These are phyloP conservation scores for Bombus superbus DNA, from an alignment of 1,140 invertebrate genomes.

Conservation along the genomic window DNA sequence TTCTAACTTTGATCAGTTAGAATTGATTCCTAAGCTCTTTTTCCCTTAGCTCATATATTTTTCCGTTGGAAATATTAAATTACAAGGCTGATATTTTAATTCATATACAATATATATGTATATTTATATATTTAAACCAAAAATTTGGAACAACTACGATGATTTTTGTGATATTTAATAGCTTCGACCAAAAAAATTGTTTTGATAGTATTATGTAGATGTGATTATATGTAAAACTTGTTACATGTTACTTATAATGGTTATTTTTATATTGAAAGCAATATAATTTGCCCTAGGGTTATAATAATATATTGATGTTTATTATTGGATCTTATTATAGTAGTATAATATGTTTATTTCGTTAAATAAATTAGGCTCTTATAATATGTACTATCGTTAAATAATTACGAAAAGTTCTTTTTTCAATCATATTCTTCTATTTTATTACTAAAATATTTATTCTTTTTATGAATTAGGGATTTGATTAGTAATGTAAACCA, in stretches of 20 bases:
- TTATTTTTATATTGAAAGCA: not conserved
- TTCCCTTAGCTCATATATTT: not conserved
- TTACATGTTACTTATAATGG: not conserved
- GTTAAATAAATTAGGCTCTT: not conserved
- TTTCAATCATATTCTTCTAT: conserved; percentile 11
- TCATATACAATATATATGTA: not conserved
- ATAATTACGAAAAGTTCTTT: not conserved
- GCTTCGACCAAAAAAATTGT: conserved; percentile 18
- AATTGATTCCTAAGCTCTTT: not conserved
- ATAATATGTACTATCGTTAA: not conserved
- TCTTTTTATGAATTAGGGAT: not conserved
- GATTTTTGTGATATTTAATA: conserved; percentile 25
- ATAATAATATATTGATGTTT: conserved; percentile 31
- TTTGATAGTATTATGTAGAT: conserved; percentile 30
- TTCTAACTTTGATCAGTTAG: not conserved
- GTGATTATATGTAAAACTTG: conserved; percentile 7
- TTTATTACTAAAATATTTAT: conserved; percentile 18
- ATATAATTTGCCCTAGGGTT: not conserved
- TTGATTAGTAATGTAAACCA: not conserved
- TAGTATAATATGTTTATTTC: conserved; percentile 1
- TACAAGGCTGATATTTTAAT: not conserved
- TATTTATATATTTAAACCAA: conserved; percentile 27
- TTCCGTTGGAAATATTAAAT: not conserved
- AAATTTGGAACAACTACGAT: conserved; percentile 17
- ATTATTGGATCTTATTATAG: not conserved